phyloP scores from a whole-genome alignment of 2,888 invertebrate species.

The Bellardia pandia region DNA sequence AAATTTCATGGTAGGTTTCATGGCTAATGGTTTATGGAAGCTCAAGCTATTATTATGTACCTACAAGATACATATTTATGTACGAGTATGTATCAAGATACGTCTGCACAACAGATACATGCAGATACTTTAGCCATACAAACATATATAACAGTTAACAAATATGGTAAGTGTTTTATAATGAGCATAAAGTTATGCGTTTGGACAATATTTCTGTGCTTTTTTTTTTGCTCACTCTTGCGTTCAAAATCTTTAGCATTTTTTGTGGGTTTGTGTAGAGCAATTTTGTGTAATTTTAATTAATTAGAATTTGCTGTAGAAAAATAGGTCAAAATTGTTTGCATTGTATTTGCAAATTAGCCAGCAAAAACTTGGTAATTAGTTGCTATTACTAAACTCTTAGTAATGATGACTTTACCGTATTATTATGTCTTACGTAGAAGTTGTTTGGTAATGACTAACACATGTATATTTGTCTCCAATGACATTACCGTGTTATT shows the following conservation, averaged over 20 bases:
- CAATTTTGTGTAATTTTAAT: neutral
- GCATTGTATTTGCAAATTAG: too few species aligned
- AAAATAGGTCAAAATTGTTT: too few species aligned
- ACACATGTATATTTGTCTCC: too few species aligned
- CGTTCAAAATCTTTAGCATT: neutral
- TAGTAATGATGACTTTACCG: too few species aligned
- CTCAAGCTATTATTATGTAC: conserved; percentile 47
- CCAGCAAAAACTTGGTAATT: too few species aligned
- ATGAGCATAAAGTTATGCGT: conserved; percentile 51
- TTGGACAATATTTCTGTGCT: conserved; percentile 21
- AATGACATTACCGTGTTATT: too few species aligned
- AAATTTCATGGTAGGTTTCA: conserved; percentile 62
- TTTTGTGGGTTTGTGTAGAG: neutral
- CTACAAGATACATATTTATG: conserved; percentile 26
- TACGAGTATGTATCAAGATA: conserved; percentile 2
- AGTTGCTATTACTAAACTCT: too few species aligned
- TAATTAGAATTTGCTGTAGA: too few species aligned
- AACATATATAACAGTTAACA: conserved; percentile 48
- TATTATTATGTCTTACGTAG: too few species aligned
- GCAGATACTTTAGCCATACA: neutral
- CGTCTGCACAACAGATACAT: neutral
- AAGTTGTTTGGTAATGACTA: too few species aligned
- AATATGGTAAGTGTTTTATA: conserved; percentile 45
- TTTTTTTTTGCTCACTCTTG: neutral
- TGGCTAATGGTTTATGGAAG: conserved; percentile 61